phyloP scores from a whole-genome alignment of 2,113 vertebrate genomes.

The Albula glossodonta region DNA sequence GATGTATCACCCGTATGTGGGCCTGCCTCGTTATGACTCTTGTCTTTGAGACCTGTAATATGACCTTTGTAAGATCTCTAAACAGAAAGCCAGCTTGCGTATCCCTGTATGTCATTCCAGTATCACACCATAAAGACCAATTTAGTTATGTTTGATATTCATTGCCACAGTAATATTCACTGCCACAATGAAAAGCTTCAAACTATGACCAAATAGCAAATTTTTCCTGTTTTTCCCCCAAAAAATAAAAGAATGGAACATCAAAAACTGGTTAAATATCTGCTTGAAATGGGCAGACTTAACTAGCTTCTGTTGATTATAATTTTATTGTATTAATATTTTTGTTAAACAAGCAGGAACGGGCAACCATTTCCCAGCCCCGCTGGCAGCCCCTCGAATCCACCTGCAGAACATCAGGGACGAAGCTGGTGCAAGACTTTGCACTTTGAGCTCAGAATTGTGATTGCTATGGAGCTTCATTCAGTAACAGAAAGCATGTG shows the following conservation, averaged over 20 bases:
- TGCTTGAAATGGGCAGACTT: background rate
- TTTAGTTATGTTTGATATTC: background rate
- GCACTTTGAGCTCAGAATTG: background rate
- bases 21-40: background rate
- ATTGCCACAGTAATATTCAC: background rate
- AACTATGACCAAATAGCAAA: too few relatives aligned
- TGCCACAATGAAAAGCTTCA: too few relatives aligned
- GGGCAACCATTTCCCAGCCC: background rate
- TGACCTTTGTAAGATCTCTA: background rate
- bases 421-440: background rate
- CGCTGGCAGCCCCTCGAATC: background rate
- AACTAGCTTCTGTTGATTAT: background rate
- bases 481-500: background rate
- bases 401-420: background rate
- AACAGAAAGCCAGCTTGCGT: background rate
- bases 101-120: background rate
- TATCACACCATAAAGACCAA: background rate
- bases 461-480: background rate
- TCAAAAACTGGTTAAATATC: background rate
- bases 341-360: too few relatives aligned
- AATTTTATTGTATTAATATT: background rate
- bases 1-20: background rate
- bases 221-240: too few relatives aligned
- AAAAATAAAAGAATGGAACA: too few relatives aligned
- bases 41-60: background rate